Evolutionary conservation across 2,797 vertebrate species (phyloP).

Genomic region (Coccyzus lansbergi): DNA sequence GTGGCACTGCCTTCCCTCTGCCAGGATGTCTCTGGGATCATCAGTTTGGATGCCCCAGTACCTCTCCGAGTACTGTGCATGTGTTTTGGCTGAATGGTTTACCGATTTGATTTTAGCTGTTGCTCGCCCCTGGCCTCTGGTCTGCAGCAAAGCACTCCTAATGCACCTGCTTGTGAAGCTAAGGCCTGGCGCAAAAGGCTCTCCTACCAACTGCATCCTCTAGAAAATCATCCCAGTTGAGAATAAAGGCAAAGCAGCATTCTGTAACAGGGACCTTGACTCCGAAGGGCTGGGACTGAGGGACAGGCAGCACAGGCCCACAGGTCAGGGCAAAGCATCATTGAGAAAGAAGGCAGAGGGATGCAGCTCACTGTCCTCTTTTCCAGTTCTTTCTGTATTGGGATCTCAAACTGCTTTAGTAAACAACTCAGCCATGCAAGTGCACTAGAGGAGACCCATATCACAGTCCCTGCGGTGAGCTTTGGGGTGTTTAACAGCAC

Average conservation of each 20-base stretch:
- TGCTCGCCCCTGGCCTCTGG: not conserved
- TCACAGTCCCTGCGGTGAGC: fast-evolving
- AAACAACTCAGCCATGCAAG: not conserved
- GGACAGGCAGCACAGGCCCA: fast-evolving
- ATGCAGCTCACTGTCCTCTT: not conserved
- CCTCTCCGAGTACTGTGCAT: fast-evolving
- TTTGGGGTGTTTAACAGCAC: not conserved
- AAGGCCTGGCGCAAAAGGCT: not conserved
- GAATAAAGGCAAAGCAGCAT: too few relatives aligned
- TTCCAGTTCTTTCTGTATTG: not conserved
- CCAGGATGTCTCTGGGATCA: not conserved
- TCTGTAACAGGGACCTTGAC: too few relatives aligned
- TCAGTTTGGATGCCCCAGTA: not conserved
- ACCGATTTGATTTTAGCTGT: not conserved
- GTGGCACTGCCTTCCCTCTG: not conserved
- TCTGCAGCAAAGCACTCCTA: not conserved
- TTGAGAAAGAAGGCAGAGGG: not conserved
- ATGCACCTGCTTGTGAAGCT: not conserved
- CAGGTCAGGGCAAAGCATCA: not conserved
- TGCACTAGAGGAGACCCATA: not conserved
- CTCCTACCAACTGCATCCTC: not conserved
- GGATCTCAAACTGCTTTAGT: not conserved
- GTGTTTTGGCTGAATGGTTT: fast-evolving
- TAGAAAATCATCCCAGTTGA: not conserved
- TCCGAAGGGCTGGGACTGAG: too few relatives aligned